Percentiles rank a stretch among this genome's conserved stretches.
phyloP scores from a whole-genome alignment of 2,888 invertebrate species.

The Lasioglossum oenotherae region DNA sequence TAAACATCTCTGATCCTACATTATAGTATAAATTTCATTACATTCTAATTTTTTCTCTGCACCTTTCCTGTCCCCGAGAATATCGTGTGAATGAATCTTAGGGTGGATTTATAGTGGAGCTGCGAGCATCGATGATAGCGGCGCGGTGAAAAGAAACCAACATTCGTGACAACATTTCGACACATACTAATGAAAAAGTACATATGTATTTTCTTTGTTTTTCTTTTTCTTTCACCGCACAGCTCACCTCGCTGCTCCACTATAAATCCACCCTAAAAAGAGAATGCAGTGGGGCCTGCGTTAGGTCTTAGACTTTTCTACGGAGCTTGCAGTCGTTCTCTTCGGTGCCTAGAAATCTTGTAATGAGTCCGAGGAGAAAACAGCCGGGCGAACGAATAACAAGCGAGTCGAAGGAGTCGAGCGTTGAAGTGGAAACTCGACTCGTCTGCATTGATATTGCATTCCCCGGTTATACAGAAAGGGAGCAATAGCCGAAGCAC shows the following conservation, averaged over 20 bases:
- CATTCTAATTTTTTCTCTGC: not conserved
- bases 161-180: too few species aligned
- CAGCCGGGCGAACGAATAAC: not conserved
- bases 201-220: too few species aligned
- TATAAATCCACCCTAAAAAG: too few species aligned
- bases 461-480: not conserved
- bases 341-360: not conserved
- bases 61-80: not conserved
- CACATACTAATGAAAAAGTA: too few species aligned
- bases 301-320: not conserved
- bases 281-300: not conserved
- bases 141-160: too few species aligned
- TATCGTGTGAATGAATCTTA: not conserved
- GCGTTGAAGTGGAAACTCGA: not conserved
- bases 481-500: not conserved
- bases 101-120: too few species aligned
- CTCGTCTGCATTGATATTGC: conserved; percentile 7
- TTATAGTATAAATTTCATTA: too few species aligned
- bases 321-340: not conserved
- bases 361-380: not conserved
- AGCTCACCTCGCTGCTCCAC: too few species aligned
- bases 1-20: too few species aligned
- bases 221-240: too few species aligned
- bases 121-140: too few species aligned
- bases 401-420: not conserved